Evolutionary conservation across 2,113 vertebrate species (phyloP).

Genomic region (Gyps fulvus): DNA sequence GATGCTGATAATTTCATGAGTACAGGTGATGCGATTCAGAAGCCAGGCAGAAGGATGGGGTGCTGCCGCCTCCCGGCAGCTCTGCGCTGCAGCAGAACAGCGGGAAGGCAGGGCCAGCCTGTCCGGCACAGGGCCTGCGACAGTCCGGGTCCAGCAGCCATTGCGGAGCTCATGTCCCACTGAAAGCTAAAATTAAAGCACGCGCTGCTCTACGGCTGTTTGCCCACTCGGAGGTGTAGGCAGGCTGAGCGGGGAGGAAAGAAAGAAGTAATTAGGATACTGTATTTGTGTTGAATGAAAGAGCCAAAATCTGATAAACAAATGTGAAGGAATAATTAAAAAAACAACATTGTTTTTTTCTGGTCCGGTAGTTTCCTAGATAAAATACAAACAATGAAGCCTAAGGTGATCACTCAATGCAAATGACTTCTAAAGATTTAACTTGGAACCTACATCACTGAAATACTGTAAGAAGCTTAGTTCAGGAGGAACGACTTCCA

Average conservation of each 20-base stretch:
- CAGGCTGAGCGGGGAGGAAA: background rate
- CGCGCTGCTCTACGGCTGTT: background rate
- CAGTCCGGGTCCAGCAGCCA: background rate
- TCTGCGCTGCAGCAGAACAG: background rate
- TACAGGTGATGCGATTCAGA: accelerated
- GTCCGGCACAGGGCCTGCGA: accelerated
- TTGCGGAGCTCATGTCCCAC: background rate
- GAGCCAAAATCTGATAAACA: background rate
- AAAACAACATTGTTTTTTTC: background rate
- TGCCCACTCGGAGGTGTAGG: background rate
- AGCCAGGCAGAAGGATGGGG: background rate
- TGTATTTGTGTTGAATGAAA: background rate
- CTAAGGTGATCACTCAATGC: background rate
- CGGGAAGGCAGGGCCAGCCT: background rate
- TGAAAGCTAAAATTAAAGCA: background rate
- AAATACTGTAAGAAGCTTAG: background rate
- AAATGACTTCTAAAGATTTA: background rate
- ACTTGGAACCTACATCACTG: background rate
- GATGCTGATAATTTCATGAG: background rate
- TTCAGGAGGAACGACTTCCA: background rate
- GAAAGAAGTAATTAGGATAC: background rate
- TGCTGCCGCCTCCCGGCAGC: background rate
- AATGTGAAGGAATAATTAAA: background rate
- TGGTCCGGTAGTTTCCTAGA: background rate
- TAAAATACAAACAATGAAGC: background rate